A percentile compares a stretch with the other conserved stretches of the same genome.
These are phyloP conservation scores for Phengaris alcon DNA, from an alignment of 2,888 invertebrate genomes.

Conservation along the genomic window DNA sequence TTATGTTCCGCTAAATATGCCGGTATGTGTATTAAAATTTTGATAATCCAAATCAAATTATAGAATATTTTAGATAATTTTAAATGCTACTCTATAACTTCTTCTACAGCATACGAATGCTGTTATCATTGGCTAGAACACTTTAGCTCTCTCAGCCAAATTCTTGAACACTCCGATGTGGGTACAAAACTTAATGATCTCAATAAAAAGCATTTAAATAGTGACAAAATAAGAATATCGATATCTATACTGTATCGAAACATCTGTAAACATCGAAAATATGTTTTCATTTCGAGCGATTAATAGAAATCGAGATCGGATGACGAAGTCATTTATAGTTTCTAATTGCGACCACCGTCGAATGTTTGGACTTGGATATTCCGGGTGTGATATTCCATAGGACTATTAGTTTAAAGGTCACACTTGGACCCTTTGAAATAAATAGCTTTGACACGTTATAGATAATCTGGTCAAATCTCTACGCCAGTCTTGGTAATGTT, in stretches of 20 bases:
- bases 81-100: not conserved
- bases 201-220: slow-evolving; percentile 41
- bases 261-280: slow-evolving; percentile 60
- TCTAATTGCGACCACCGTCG: slow-evolving; percentile 74
- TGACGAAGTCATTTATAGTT: slow-evolving; percentile 70
- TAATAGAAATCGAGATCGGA: slow-evolving; percentile 65
- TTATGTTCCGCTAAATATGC: too few species aligned
- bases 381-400: slow-evolving; percentile 55
- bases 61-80: not conserved
- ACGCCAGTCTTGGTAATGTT: not conserved
- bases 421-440: not conserved
- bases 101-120: not conserved
- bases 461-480: not conserved
- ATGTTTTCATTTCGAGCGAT: slow-evolving; percentile 63
- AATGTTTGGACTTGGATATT: slow-evolving; percentile 56
- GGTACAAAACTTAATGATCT: slow-evolving; percentile 19
- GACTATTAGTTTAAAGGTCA: slow-evolving; percentile 16
- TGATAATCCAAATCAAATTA: not conserved
- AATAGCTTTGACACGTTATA: slow-evolving; percentile 20
- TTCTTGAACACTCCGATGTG: not conserved
- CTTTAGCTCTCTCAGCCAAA: not conserved
- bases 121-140: not conserved
- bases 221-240: slow-evolving; percentile 28
- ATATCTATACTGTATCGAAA: slow-evolving; percentile 53
- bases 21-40: too few species aligned